phyloP scores from a whole-genome alignment of 1,140 invertebrate species.

The Zelostemma sp. region DNA sequence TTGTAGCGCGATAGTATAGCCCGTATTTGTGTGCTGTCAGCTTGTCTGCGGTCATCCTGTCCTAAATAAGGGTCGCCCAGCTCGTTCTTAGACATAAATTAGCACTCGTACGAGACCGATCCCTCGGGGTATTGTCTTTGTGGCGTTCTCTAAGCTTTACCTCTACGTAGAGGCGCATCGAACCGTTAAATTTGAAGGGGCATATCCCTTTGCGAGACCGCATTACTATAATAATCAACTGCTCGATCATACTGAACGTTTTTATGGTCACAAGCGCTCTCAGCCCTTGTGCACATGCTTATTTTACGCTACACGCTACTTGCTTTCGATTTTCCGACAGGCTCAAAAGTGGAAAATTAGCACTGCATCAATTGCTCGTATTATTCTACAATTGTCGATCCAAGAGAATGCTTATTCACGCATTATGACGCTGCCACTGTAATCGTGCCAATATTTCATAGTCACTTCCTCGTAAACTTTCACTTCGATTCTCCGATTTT shows the following conservation, averaged over 20 bases:
- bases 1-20: constrained; percentile 42
- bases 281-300: constrained; percentile 47
- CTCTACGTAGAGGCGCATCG: constrained; percentile 47
- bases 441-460: too few relatives aligned
- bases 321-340: constrained; percentile 43
- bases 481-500: not conserved
- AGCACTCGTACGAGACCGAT: constrained; percentile 50
- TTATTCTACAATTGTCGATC: not conserved
- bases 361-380: constrained; percentile 32
- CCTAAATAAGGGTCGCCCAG: constrained; percentile 51
- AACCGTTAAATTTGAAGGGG: constrained; percentile 52
- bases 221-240: constrained; percentile 50
- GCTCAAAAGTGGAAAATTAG: constrained; percentile 40
- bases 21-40: constrained; percentile 50
- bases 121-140: constrained; percentile 51
- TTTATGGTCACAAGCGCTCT: constrained; percentile 45
- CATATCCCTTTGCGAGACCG: constrained; percentile 49
- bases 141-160: constrained; percentile 44
- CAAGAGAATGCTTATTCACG: constrained; percentile 27
- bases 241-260: constrained; percentile 51
- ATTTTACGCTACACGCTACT: constrained; percentile 50
- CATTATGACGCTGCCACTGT: not conserved
- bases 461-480: too few relatives aligned
- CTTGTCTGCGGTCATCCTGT: constrained; percentile 51
- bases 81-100: constrained; percentile 52